phyloP scores from a whole-genome alignment of 2,888 invertebrate genomes.

The Itoplectis maculator region DNA sequence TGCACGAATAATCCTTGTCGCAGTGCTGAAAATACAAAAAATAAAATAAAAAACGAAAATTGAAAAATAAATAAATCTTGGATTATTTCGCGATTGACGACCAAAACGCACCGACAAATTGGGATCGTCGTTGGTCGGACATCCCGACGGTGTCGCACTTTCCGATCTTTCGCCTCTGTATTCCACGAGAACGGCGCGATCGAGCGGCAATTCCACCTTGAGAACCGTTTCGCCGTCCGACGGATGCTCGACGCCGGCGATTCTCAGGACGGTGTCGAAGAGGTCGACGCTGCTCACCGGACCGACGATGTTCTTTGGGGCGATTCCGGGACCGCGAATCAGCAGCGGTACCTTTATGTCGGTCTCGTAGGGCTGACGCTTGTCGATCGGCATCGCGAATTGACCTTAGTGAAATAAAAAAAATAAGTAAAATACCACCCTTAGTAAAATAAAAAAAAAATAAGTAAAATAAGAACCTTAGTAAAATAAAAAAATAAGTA shows the following conservation, averaged over 20 bases:
- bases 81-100: background rate
- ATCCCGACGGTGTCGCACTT: conserved; percentile 86
- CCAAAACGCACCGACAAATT: conserved; percentile 87
- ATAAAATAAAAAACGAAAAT: background rate
- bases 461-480: background rate
- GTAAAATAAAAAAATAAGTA: no score
- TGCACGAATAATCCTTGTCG: conserved; percentile 89
- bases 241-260: conserved; percentile 87
- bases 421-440: no score
- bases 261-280: conserved; percentile 92
- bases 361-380: conserved; percentile 95
- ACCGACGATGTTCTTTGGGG: conserved; percentile 84
- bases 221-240: conserved; percentile 80
- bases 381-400: conserved; percentile 95
- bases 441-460: no score
- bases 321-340: conserved; percentile 91
- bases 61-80: conserved; percentile 19
- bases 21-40: conserved; percentile 86
- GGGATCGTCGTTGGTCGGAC: conserved; percentile 88
- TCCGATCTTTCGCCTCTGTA: conserved; percentile 92
- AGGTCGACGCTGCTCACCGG: conserved; percentile 93
- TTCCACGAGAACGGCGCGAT: conserved; percentile 90
- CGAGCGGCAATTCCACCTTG: conserved; percentile 75
- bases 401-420: no score
- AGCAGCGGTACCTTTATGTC: conserved; percentile 94